Base-by-base conservation (phyloP, 2,113 vertebrate species). In the Erythrocercus mccallii region DNA sequence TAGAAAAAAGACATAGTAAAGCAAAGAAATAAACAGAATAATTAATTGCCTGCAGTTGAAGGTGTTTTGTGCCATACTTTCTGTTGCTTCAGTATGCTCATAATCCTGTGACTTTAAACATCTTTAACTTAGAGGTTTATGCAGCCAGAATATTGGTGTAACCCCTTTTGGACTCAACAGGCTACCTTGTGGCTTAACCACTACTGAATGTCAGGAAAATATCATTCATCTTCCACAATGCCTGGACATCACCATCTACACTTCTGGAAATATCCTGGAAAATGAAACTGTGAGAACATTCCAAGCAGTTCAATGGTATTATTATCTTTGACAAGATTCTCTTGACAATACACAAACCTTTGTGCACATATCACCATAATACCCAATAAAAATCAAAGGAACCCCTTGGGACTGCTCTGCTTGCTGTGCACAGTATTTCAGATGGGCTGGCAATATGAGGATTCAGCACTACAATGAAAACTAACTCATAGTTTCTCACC, bases 231-330 rank as follows among this genome's bases (percentile, higher is more conserved):
- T 92, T 91, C 78, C 47, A 81, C 37, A 81, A 64, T 44, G 65
- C 69, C 88, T 84, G 83, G 65, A 86, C 44, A 84, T 72, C 69
- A 94, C 54, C 60, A 90, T 64, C 61, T 50, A 84, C 58, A 45
- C 31, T 92, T 86, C 38, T 64, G 70, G 62, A 84, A 44, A 33
- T 88, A 50, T 45, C 68, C 78, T 88, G 83, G 54, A 96, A 96
- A 96, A 92, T 53, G 48, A 91, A 95, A 81, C 78, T 90, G 64
- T 88, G 86, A 93, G 95, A 95, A 95, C 90, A 97, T 88, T 94
- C 66, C 80, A 94, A 69, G 61, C 6, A 2, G 58, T 94, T 92
- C 88, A 54, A 22, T 38, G 37, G 57, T 71, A 83, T 91, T 90
- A 91, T 66, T 77, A 82, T 77, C 60, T 89, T 45, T 92, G 88